phyloP scores from a whole-genome alignment of 1,140 invertebrate species.

The Drosophila leontia region DNA sequence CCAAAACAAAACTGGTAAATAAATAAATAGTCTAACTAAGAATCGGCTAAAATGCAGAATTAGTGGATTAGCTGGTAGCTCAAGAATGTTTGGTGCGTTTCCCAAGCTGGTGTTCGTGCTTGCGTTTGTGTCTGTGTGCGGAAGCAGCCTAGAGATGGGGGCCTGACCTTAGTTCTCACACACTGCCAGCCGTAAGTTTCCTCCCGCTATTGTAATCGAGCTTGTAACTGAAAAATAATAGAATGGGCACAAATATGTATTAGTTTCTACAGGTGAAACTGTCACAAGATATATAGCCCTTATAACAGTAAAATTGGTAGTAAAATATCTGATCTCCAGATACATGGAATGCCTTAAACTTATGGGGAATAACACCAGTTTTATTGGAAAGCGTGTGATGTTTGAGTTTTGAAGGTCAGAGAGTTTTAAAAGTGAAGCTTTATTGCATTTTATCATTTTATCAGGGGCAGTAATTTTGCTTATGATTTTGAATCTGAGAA shows the following conservation, averaged over 20 bases:
- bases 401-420: neutral
- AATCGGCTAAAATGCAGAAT: conserved; percentile 33
- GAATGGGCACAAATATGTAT: neutral
- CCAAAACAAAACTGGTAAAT: conserved; percentile 66
- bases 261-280: neutral
- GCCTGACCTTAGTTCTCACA: conserved; percentile 39
- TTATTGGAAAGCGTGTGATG: neutral
- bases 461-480: neutral
- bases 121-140: conserved; percentile 19
- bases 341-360: neutral
- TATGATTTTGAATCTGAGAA: neutral
- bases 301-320: neutral
- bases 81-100: conserved; percentile 53
- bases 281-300: neutral
- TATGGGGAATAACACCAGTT: neutral
- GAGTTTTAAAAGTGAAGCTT: neutral
- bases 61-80: conserved; percentile 24
- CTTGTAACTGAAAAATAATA: neutral
- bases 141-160: conserved; percentile 49
- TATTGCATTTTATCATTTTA: neutral
- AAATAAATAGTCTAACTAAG: conserved; percentile 51
- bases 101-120: conserved; percentile 33
- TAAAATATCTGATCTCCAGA: too few relatives aligned
- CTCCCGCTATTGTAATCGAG: conserved; percentile 18
- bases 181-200: conserved; percentile 25